Evolutionary conservation across 2,113 vertebrate species (phyloP).

Genomic region (Illadopsis cleaveri): DNA sequence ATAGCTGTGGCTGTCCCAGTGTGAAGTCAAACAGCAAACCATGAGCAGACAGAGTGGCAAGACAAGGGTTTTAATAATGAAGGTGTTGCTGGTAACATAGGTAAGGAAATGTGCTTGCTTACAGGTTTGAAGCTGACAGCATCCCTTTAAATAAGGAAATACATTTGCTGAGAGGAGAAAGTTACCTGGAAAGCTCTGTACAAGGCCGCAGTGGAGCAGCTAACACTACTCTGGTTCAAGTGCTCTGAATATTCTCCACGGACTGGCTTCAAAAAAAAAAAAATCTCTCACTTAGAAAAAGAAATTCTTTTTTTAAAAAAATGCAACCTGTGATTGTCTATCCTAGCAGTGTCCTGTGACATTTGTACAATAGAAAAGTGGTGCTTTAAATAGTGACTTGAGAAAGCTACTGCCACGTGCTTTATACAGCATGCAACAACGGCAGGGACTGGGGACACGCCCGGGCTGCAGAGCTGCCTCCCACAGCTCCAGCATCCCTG

Average conservation of each 20-base stretch:
- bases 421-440: conserved; percentile 72
- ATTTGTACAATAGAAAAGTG: conserved; percentile 77
- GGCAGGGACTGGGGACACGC: not conserved
- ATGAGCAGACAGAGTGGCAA: not conserved
- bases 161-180: conserved; percentile 37
- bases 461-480: not conserved
- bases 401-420: conserved; percentile 38
- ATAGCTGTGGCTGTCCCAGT: not conserved
- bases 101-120: conserved; percentile 66
- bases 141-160: conserved; percentile 63
- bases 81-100: conserved; percentile 66
- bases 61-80: conserved; percentile 66
- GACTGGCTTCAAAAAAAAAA: conserved; percentile 64
- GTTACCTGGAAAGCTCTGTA: conserved; percentile 38
- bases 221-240: conserved; percentile 61
- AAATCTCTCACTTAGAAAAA: conserved; percentile 67
- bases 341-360: conserved; percentile 81
- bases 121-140: conserved; percentile 57
- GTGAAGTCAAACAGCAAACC: not conserved
- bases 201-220: not conserved
- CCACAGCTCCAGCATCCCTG: not conserved
- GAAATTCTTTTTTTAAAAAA: conserved; percentile 29
- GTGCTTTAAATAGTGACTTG: conserved; percentile 66
- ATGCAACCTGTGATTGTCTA: conserved; percentile 75
- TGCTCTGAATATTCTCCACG: conserved; percentile 60